Conservation (phyloP, 2,888 invertebrate genomes). For the Tridacna crocea region DNA sequence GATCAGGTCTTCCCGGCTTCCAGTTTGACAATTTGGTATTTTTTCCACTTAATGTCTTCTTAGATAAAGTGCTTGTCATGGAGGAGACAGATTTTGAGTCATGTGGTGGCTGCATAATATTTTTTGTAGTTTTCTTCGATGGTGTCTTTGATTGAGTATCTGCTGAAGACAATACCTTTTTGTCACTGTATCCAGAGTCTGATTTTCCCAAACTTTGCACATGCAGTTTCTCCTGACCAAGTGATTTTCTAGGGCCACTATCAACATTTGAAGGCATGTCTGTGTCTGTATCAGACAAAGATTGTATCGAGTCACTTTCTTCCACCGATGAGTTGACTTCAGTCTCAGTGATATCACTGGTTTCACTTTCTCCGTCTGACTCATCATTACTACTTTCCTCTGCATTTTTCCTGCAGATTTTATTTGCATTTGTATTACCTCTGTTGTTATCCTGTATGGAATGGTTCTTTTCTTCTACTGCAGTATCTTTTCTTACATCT, state of each 20-base stretch:
- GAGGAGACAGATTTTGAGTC: background rate
- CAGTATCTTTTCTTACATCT: background rate
- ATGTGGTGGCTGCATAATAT: background rate
- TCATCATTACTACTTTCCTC: background rate
- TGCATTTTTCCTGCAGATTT: background rate
- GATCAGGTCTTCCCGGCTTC: background rate
- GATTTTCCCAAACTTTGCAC: background rate
- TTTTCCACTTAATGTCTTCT: background rate
- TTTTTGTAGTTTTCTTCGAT: no score
- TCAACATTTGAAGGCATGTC: background rate
- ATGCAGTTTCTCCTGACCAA: background rate
- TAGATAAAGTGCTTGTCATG: background rate
- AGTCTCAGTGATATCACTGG: background rate
- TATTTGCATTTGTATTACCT: background rate
- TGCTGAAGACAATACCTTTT: background rate
- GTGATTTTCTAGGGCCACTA: background rate
- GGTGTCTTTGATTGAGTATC: no score
- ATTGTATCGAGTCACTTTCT: background rate
- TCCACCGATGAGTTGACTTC: background rate
- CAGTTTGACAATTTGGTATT: background rate
- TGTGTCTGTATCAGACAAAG: background rate
- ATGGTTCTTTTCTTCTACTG: background rate
- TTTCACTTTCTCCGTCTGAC: background rate
- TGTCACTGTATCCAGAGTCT: constrained; percentile 1
- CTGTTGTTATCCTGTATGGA: background rate